Evolutionary conservation across 2,888 invertebrate species (phyloP), one percentile per base, ranked within the genome.

Genomic region (Cabera pusaria): DNA sequence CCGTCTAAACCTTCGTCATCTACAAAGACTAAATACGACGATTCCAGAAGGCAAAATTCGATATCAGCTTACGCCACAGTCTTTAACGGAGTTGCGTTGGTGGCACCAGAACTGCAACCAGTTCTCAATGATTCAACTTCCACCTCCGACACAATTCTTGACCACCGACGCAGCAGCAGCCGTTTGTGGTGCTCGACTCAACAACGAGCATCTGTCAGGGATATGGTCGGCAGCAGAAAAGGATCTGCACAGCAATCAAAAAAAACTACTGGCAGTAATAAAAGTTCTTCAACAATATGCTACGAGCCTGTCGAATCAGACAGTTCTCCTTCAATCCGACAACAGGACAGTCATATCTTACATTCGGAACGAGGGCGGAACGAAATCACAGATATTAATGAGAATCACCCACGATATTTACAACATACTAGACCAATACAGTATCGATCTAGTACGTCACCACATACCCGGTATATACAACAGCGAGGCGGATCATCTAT

Each of bases 151-250:
- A 1, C 24, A 36, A 21, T 44, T 24, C 11, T 18, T 44, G 8
- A 22, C 29, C 1, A 44, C 44, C 5, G 39, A 40, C 14, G 36
- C 36, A 5, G 20, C 21, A 10, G 31, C 24, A 6, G 6, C 17
- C 0, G 42, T 24, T 1, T 42, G 42, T 36, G 42, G 42, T 0
- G 42, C 42, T 6, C 23, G n/a, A 10, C 8, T 28, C 6, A 20
- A 42, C 23, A 11, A 18, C 6, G 6, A 12, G 3, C 6, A 6
- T 3, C 17, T 41, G 1, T 10, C 22, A 5, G 28, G 28, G 4
- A 3, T 6, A 0, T 36, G 40, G 24, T 7, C 6, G 0, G 3
- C 5, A 14, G n/a, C 6, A 16, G 34, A 34, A 17, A 11, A 16
- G n/a, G n/a, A 9, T 5, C 21, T 34, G 1, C 40, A 40, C 16